These are phyloP conservation scores for Crotalus tigris DNA, from an alignment of 2,113 vertebrate species.

Conservation along the genomic window DNA sequence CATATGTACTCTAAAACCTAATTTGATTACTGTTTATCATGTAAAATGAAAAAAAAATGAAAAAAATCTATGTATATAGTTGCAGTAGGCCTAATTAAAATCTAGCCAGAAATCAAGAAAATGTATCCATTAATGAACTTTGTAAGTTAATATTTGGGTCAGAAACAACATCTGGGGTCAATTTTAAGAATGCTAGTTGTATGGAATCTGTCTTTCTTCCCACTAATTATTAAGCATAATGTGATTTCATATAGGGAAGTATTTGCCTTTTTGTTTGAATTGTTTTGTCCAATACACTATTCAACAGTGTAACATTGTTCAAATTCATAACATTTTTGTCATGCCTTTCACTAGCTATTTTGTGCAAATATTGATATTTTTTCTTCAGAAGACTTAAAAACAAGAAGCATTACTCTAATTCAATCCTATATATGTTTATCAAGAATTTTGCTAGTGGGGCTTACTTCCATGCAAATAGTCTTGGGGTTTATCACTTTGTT, in stretches of 20 bases:
- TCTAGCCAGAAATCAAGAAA: conserved; percentile 50
- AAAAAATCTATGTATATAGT: conserved; percentile 51
- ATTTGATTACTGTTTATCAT: too few species aligned
- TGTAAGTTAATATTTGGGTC: conserved; percentile 47
- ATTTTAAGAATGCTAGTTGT: conserved; percentile 50
- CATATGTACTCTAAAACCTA: neutral
- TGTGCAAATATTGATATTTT: neutral
- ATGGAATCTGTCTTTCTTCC: neutral
- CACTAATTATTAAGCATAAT: neutral
- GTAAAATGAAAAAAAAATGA: neutral
- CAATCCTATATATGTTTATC: neutral
- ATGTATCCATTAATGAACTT: conserved; percentile 42
- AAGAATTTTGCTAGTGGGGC: neutral
- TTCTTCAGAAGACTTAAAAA: conserved; percentile 23
- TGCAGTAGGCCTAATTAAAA: conserved; percentile 52
- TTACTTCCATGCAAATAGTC: neutral
- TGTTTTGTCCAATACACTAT: accelerated
- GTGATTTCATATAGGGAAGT: conserved; percentile 12
- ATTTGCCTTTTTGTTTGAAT: conserved; percentile 30
- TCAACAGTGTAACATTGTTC: neutral
- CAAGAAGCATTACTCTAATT: neutral
- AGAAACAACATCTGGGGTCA: conserved; percentile 58
- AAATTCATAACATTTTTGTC: neutral
- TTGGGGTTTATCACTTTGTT: neutral
- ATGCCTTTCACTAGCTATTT: neutral